These are phyloP conservation scores for Hucho hucho DNA, from an alignment of 2,113 vertebrate species.

Conservation along the genomic window DNA sequence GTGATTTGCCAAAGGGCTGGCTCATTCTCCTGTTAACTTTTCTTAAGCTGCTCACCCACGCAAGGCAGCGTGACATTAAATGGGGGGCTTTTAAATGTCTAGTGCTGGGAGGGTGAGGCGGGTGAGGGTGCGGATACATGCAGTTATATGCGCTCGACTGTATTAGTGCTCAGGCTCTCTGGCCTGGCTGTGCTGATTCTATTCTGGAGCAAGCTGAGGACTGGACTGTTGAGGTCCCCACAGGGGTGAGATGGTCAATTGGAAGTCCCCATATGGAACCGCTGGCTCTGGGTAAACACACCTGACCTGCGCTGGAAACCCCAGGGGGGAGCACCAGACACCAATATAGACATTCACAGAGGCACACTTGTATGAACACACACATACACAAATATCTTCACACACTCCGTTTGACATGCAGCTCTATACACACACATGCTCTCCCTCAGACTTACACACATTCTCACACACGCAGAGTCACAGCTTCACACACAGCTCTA, in stretches of 20 bases:
- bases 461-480: not conserved
- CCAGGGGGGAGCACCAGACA: not conserved
- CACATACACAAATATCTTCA: not conserved
- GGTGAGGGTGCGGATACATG: not conserved
- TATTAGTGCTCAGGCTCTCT: no score
- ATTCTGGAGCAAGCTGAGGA: no score
- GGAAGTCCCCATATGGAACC: not conserved
- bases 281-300: not conserved
- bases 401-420: conserved; percentile 12
- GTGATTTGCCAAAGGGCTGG: not conserved
- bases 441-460: not conserved
- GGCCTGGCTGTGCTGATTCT: no score
- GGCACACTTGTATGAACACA: not conserved
- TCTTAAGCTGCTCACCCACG: not conserved
- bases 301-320: not conserved
- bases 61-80: not conserved
- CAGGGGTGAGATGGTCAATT: not conserved
- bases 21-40: not conserved
- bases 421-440: conserved; percentile 20
- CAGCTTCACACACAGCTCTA: not conserved
- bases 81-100: not conserved
- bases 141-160: no score
- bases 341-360: not conserved
- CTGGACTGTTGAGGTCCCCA: not conserved
- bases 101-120: not conserved